Evolutionary conservation across 2,797 vertebrate genomes (phyloP).

Genomic region (Cheirogaleus major): DNA sequence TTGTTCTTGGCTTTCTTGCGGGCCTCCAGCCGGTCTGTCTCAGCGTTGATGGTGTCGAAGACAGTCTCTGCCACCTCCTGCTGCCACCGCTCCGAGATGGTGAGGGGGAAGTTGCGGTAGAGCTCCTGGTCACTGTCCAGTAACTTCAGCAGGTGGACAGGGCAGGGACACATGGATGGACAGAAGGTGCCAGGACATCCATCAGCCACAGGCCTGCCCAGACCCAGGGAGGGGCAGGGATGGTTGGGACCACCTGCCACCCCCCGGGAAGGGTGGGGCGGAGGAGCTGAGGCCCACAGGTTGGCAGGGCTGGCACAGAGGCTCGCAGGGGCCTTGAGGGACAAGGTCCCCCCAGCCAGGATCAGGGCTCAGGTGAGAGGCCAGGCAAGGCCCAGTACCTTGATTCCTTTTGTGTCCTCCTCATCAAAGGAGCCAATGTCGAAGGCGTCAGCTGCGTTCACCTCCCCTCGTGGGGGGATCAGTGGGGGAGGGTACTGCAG

Average conservation of each 20-base stretch:
- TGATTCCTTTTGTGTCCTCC: slow-evolving; percentile 89
- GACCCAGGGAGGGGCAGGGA: background rate
- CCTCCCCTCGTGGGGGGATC: slow-evolving; percentile 86
- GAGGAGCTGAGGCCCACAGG: background rate
- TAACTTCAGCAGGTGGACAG: slow-evolving; percentile 70
- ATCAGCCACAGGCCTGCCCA: background rate
- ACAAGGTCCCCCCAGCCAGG: background rate
- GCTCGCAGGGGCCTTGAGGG: background rate
- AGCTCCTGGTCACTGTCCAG: slow-evolving; percentile 88
- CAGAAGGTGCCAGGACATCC: background rate
- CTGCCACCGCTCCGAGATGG: slow-evolving; percentile 89
- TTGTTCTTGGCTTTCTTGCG: slow-evolving; percentile 88
- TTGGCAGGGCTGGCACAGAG: background rate
- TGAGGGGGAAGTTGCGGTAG: slow-evolving; percentile 88
- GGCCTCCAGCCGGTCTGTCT: slow-evolving; percentile 87
- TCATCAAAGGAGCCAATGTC: slow-evolving; percentile 89
- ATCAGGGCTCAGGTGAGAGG: background rate
- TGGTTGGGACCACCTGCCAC: too few species aligned
- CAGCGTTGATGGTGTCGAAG: slow-evolving; percentile 84
- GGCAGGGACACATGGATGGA: background rate
- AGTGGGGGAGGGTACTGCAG: slow-evolving; percentile 84
- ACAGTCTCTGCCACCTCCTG: slow-evolving; percentile 88
- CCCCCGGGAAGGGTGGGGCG: background rate
- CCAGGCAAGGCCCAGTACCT: slow-evolving; percentile 74
- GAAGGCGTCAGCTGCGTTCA: slow-evolving; percentile 87